Base-by-base conservation (phyloP, 1,140 invertebrate species). In the Saccostrea echinata region DNA sequence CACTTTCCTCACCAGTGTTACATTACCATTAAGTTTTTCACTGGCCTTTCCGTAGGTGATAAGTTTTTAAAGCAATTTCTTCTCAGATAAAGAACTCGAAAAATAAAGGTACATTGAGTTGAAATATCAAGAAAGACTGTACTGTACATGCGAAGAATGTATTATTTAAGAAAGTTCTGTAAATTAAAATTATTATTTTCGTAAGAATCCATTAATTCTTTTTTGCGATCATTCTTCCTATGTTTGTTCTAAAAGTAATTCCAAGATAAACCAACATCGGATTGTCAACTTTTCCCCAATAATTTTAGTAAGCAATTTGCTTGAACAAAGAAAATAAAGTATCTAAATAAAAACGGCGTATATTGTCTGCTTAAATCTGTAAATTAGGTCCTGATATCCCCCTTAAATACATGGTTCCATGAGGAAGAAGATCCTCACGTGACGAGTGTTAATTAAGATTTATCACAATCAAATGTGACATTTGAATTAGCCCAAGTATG, bases 401-500 rank as follows among this genome's bases (percentile, higher is more conserved):
- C 68, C 68, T 71, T 33, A 76, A 76, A 76, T 76, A 76, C 68
- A 76, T 16, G 13, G 68, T 33, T 30, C 24, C 30, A 76, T 16
- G 27, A 76, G 16, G 27, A 33, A 76, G 64, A 71, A 30, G 30
- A 76, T 76, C 30, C 27, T 27, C 68, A 27, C 68, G 8, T 76
- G 68, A 76, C 27, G 68, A 76, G 68, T 76, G 68, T 76, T 76
- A 76, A 76, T 76, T 76, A 83, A 53, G 81, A 83, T 83, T 83
- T 83, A 83, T 83, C 51, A 51, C 81, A 83, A 83, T 83, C 35
- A 83, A 83, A 83, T 52, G 81, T 83, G 35, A 83, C 35, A 83
- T 83, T 83, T 53, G 35, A 83, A 83, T 53, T 83, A 52, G 35
- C 51, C 81, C 24, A 83, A 52, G 51, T 83, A 83, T 53, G 35